phyloP scores from a whole-genome alignment of 2,113 vertebrate species.

The Myocastor coypus region DNA sequence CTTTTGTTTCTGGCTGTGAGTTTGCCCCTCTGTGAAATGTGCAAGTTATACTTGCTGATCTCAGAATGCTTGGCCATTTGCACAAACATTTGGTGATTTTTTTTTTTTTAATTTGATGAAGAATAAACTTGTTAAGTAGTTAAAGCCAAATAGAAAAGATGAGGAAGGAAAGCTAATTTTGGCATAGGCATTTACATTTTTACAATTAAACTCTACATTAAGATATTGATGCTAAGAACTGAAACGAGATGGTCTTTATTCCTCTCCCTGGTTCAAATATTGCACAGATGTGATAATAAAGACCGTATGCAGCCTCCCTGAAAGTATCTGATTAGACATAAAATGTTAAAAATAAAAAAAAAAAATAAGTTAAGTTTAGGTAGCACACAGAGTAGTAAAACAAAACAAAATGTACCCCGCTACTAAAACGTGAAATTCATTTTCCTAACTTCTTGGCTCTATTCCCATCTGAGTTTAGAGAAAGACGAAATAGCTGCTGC shows the following conservation, averaged over 20 bases:
- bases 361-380: slow-evolving; percentile 59
- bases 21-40: slow-evolving; percentile 51
- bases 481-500: background rate
- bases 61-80: background rate
- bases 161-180: slow-evolving; percentile 52
- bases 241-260: slow-evolving; percentile 9
- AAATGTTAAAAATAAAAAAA: slow-evolving; percentile 46
- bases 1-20: background rate
- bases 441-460: background rate
- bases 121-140: slow-evolving; percentile 22
- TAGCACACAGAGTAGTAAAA: slow-evolving; percentile 6
- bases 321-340: slow-evolving; percentile 47
- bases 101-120: slow-evolving; percentile 48
- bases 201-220: slow-evolving; percentile 72
- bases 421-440: slow-evolving; percentile 44
- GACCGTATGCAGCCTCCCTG: slow-evolving; percentile 5
- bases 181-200: slow-evolving; percentile 67
- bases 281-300: slow-evolving; percentile 69
- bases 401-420: background rate
- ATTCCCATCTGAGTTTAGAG: slow-evolving; percentile 1
- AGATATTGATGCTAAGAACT: slow-evolving; percentile 44
- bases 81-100: background rate
- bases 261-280: background rate
- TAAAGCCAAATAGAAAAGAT: slow-evolving; percentile 44
- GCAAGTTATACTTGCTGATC: background rate